Evolutionary conservation across 2,113 vertebrate species (phyloP).

Genomic region (Pygoscelis adeliae): DNA sequence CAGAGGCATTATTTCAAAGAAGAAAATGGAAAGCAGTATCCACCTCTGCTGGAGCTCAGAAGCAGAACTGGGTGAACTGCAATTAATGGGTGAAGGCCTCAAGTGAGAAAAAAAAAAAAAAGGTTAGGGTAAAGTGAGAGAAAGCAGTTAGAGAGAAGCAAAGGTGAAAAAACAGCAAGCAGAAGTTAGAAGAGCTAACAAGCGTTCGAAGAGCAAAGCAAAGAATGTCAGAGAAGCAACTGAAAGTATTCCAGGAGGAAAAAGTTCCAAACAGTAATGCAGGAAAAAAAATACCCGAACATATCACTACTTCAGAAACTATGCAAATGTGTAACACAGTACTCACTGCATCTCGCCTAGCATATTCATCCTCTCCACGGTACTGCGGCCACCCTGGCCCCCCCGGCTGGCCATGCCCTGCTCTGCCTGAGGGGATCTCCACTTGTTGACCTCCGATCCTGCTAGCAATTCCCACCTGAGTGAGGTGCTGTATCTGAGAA

Average conservation of each 20-base stretch:
- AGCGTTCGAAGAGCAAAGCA: conserved; percentile 47
- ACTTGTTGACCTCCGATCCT: conserved; percentile 86
- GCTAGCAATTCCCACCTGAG: conserved; percentile 89
- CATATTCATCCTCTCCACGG: conserved; percentile 82
- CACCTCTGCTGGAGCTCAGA: conserved; percentile 46
- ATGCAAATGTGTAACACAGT: conserved; percentile 56
- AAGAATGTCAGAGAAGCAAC: conserved; percentile 63
- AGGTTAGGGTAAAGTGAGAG: conserved; percentile 26
- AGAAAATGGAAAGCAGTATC: conserved; percentile 52
- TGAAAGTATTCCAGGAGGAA: conserved; percentile 18
- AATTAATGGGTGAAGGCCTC: conserved; percentile 44
- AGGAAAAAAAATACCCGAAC: conserved; percentile 46
- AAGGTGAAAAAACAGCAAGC: conserved; percentile 40
- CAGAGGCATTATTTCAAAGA: conserved; percentile 43
- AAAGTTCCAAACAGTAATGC: conserved; percentile 51
- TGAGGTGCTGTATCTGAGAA: conserved; percentile 92
- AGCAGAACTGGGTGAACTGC: conserved; percentile 49
- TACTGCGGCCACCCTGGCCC: conserved; percentile 86
- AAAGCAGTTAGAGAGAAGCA: conserved; percentile 42
- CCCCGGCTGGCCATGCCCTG: conserved; percentile 81
- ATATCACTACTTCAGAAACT: conserved; percentile 41
- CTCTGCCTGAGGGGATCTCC: conserved; percentile 78
- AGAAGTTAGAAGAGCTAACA: conserved; percentile 42
- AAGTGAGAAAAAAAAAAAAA: conserved; percentile 4
- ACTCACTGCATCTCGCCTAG: conserved; percentile 89